Conservation (phyloP, 2,888 invertebrate species). For the Chloroclystis v-ata region DNA sequence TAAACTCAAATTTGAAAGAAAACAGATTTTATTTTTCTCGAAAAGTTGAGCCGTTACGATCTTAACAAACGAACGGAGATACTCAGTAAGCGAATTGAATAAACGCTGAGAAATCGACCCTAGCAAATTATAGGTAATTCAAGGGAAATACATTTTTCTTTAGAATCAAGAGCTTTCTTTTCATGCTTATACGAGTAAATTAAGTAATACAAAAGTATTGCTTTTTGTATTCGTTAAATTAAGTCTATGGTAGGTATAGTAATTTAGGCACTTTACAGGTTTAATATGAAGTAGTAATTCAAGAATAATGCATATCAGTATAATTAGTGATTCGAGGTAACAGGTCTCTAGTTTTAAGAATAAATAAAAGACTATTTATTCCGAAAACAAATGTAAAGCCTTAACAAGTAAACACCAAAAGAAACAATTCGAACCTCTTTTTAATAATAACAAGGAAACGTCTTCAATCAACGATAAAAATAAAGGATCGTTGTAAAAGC, state of each 20-base stretch:
- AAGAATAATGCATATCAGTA: too few relatives aligned
- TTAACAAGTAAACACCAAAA: neutral
- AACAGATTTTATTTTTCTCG: slow-evolving; percentile 21
- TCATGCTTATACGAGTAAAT: too few relatives aligned
- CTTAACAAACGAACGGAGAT: slow-evolving; percentile 13
- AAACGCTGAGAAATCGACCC: slow-evolving; percentile 50
- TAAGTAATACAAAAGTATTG: too few relatives aligned
- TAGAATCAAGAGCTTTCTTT: too few relatives aligned
- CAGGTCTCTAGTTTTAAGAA: too few relatives aligned
- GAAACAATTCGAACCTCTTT: slow-evolving; percentile 33
- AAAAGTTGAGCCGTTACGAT: slow-evolving; percentile 20
- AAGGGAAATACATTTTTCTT: slow-evolving; percentile 10
- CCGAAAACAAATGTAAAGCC: too few relatives aligned
- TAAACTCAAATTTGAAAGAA: slow-evolving; percentile 20
- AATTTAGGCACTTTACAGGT: too few relatives aligned
- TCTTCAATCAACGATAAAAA: slow-evolving; percentile 73
- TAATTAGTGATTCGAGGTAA: too few relatives aligned
- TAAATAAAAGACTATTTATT: too few relatives aligned
- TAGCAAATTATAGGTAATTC: slow-evolving; percentile 54
- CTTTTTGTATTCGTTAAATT: too few relatives aligned
- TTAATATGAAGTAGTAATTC: too few relatives aligned
- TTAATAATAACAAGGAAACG: slow-evolving; percentile 51
- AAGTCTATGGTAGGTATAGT: too few relatives aligned
- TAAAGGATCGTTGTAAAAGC: slow-evolving; percentile 60
- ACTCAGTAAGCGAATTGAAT: slow-evolving; percentile 20